phyloP scores from a whole-genome alignment of 53 echinoderm and acorn worm species.

The Paracentrotus lividus region DNA sequence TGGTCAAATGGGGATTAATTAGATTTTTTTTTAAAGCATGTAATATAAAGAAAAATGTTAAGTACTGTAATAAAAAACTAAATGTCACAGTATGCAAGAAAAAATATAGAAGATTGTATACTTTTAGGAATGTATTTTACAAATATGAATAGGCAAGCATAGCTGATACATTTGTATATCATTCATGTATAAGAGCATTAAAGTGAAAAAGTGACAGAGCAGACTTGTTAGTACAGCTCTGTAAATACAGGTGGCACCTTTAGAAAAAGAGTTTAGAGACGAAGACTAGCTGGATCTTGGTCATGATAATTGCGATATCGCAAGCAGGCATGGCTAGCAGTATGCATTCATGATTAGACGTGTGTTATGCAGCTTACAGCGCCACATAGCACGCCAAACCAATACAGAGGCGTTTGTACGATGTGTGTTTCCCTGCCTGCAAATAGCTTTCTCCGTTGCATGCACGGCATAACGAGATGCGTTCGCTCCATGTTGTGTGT shows the following conservation, averaged over 20 bases:
- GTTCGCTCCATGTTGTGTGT: constrained; percentile 1
- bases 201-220: neutral
- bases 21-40: too few species aligned
- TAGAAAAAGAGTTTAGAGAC: neutral
- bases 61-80: too few species aligned
- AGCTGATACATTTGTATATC: too few species aligned
- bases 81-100: too few species aligned
- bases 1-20: too few species aligned
- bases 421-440: constrained; percentile 38
- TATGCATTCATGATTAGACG: constrained; percentile 59
- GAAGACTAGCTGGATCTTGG: neutral
- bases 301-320: constrained; percentile 46
- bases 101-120: too few species aligned
- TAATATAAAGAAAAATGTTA: too few species aligned
- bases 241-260: neutral
- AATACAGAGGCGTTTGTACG: constrained; percentile 36
- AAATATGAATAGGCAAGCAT: too few species aligned
- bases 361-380: constrained; percentile 53
- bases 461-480: neutral
- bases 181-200: too few species aligned
- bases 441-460: constrained; percentile 19
- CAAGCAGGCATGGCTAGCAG: constrained; percentile 52
- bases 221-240: neutral
- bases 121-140: too few species aligned
- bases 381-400: constrained; percentile 37